Evolutionary conservation across 2,888 invertebrate genomes (phyloP).

Genomic region (Caenorhabditis sp.): DNA sequence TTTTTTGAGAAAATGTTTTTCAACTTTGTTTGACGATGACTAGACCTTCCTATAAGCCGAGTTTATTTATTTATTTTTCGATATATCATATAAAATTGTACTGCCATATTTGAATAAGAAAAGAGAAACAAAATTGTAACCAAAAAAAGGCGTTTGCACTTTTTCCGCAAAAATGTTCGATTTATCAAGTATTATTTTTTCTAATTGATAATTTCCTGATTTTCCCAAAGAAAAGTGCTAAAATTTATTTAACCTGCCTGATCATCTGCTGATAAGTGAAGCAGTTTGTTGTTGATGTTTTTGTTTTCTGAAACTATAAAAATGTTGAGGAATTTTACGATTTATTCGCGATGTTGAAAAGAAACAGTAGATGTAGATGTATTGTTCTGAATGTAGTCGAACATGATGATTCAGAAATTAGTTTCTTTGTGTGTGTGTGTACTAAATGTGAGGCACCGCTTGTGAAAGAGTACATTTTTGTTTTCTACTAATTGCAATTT

Average conservation of each 20-base stretch:
- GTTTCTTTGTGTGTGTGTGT: not conserved
- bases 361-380: not conserved
- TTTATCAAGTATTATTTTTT: no score
- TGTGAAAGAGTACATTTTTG: not conserved
- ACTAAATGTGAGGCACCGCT: not conserved
- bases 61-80: not conserved
- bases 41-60: not conserved
- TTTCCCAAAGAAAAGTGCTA: not conserved
- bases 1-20: not conserved
- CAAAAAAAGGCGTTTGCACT: not conserved
- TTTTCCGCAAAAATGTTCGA: not conserved
- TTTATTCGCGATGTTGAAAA: not conserved
- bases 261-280: not conserved
- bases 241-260: not conserved
- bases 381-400: not conserved
- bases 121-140: not conserved
- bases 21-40: not conserved
- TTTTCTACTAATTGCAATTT: no score
- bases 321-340: not conserved
- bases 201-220: not conserved
- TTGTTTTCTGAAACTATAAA: not conserved
- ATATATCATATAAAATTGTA: not conserved
- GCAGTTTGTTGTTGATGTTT: not conserved
- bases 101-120: not conserved
- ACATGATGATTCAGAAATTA: not conserved